phyloP scores from a whole-genome alignment of 2,113 vertebrate species.

The Colinus virginianus region DNA sequence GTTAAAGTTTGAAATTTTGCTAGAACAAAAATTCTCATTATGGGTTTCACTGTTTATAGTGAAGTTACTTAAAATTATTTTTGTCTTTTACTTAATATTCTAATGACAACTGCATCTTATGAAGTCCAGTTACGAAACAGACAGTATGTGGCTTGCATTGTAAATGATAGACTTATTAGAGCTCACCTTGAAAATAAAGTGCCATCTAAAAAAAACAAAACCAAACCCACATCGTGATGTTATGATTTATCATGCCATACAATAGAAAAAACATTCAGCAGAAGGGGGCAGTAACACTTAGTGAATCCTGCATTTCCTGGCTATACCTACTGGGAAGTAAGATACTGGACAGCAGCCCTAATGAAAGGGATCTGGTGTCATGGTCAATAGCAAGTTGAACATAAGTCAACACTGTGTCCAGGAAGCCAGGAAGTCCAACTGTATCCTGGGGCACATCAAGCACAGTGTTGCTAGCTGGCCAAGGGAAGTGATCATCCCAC shows the following conservation, averaged over 20 bases:
- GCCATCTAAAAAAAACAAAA: not conserved
- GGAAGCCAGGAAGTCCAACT: no score
- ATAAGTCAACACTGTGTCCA: no score
- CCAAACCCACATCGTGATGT: not conserved
- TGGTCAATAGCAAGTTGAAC: no score
- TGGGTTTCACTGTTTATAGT: not conserved
- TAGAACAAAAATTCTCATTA: not conserved
- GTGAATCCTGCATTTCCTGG: not conserved
- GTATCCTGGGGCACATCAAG: no score
- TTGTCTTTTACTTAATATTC: not conserved
- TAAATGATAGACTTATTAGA: not conserved
- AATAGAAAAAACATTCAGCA: slow-evolving; percentile 3
- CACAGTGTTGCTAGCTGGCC: no score
- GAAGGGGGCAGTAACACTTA: slow-evolving; percentile 58
- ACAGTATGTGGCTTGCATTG: not conserved
- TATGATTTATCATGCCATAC: not conserved
- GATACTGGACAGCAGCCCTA: no score
- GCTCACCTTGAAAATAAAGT: not conserved
- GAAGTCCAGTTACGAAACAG: not conserved
- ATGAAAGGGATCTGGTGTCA: no score
- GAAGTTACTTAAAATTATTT: not conserved
- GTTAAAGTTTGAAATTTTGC: not conserved
- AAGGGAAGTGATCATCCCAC: no score
- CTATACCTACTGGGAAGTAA: no score
- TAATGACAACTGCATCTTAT: not conserved